A percentile compares a stretch with the other conserved stretches of the same genome.
These are phyloP conservation scores for Zosterops borbonicus DNA, from an alignment of 2,113 vertebrate species.

Conservation along the genomic window DNA sequence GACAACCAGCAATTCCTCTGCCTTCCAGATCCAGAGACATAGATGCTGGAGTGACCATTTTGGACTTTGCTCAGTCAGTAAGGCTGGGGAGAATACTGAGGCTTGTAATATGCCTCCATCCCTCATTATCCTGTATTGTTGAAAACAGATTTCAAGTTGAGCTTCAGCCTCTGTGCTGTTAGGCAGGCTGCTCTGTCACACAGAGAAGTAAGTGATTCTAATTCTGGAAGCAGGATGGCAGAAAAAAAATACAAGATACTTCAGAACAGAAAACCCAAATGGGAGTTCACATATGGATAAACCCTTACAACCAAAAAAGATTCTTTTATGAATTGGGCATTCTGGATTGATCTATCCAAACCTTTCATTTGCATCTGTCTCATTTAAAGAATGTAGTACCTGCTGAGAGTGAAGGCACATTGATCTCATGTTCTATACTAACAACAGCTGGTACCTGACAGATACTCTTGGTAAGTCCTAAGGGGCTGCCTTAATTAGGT, in stretches of 20 bases:
- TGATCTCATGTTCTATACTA: neutral
- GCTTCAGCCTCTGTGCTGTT: neutral
- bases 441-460: conserved; percentile 34
- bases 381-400: neutral
- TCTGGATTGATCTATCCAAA: neutral
- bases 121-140: neutral
- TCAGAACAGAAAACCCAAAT: neutral
- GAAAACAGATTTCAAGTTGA: neutral
- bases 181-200: neutral
- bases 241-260: neutral
- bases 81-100: neutral
- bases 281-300: neutral
- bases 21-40: neutral
- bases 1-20: neutral
- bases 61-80: neutral
- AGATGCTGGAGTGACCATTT: neutral
- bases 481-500: conserved; percentile 2
- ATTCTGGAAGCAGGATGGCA: neutral
- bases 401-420: neutral
- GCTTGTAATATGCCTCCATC: neutral
- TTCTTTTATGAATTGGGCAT: neutral
- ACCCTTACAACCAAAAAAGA: neutral
- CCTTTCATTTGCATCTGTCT: neutral
- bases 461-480: neutral
- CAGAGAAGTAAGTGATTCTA: neutral